Percentiles rank a stretch among this genome's conserved stretches.
Conservation (phyloP, 2,888 invertebrate species). For the Drosophila mimetica region DNA sequence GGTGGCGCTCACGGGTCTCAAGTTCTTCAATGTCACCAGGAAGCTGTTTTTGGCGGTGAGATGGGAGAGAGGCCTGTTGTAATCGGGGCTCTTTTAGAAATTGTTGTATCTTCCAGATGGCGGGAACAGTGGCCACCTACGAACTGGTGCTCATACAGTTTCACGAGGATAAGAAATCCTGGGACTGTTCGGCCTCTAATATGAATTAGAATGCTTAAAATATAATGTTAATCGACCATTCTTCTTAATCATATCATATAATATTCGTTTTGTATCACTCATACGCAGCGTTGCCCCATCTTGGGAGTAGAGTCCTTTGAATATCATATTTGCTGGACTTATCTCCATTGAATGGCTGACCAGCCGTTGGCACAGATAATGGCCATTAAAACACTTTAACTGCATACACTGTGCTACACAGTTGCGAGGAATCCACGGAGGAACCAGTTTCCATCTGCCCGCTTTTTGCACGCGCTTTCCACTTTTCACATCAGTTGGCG, state of each 20-base stretch:
- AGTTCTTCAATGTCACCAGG: slow-evolving; percentile 82
- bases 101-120: slow-evolving; percentile 82
- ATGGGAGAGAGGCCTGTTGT: slow-evolving; percentile 6
- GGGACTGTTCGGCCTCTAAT: slow-evolving; percentile 62
- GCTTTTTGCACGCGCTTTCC: slow-evolving; percentile 34
- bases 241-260: too few species aligned
- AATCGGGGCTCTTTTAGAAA: too few species aligned
- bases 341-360: background rate
- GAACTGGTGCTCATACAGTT: slow-evolving; percentile 86
- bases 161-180: slow-evolving; percentile 83
- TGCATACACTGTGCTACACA: slow-evolving; percentile 47
- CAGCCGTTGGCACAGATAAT: slow-evolving; percentile 14
- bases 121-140: slow-evolving; percentile 87
- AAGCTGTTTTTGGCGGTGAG: slow-evolving; percentile 79
- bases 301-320: background rate
- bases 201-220: background rate
- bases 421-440: background rate
- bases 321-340: background rate
- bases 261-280: too few species aligned
- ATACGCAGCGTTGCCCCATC: background rate
- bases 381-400: background rate
- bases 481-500: slow-evolving; percentile 27
- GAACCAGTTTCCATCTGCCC: slow-evolving; percentile 47
- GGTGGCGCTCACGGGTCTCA: slow-evolving; percentile 81
- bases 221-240: too few species aligned